Conservation (phyloP, 2,888 invertebrate genomes). For the Hypolimnas misippus region DNA sequence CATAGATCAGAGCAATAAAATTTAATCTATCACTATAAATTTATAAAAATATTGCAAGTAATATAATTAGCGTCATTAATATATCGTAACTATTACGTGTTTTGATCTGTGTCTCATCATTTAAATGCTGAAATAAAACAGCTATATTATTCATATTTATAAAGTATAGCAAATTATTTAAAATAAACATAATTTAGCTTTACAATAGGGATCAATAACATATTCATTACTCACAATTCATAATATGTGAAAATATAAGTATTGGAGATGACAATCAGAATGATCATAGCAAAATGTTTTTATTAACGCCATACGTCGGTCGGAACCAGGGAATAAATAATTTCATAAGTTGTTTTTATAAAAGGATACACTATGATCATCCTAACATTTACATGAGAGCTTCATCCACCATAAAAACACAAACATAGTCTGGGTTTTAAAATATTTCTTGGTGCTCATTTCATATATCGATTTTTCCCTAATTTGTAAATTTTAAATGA, state of each 20-base stretch:
- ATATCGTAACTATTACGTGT: conserved; percentile 55
- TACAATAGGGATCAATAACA: conserved; percentile 64
- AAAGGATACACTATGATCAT: conserved; percentile 48
- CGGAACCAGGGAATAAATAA: conserved; percentile 17
- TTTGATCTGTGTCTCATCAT: conserved; percentile 47
- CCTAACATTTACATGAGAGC: conserved; percentile 66
- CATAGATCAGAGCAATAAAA: conserved; percentile 59
- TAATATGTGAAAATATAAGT: conserved; percentile 61
- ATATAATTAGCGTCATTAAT: conserved; percentile 60
- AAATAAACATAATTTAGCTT: conserved; percentile 63
- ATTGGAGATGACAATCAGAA: conserved; percentile 58
- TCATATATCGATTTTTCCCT: conserved; percentile 12
- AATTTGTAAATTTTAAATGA: background rate
- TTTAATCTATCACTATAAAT: conserved; percentile 61
- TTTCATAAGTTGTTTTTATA: conserved; percentile 16
- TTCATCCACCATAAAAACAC: conserved; percentile 57
- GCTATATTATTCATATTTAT: conserved; percentile 42
- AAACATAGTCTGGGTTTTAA: conserved; percentile 46
- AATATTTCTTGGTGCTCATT: conserved; percentile 42
- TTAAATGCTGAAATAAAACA: conserved; percentile 52
- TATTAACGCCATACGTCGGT: background rate
- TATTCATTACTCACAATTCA: conserved; percentile 56
- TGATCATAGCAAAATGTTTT: conserved; percentile 50
- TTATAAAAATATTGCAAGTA: conserved; percentile 66
- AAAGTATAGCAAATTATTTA: conserved; percentile 60